Evolutionary conservation across 2,113 vertebrate species (phyloP).

Genomic region (Hyla sarda): DNA sequence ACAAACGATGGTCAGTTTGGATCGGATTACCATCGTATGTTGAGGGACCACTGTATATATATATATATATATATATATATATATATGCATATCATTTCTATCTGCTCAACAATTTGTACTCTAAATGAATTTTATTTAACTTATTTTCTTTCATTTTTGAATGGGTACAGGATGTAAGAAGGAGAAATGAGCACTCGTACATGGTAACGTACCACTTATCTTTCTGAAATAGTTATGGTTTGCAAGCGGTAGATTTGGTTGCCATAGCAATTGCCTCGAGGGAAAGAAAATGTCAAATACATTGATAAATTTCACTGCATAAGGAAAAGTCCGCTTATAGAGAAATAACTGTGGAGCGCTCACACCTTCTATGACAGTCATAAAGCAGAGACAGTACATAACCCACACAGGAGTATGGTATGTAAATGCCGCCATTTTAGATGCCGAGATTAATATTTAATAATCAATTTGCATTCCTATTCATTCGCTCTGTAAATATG

Average conservation of each 20-base stretch:
- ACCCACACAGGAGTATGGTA: background rate
- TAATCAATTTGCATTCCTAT: background rate
- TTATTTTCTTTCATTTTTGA: constrained; percentile 12
- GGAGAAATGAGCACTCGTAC: constrained; percentile 1
- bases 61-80: background rate
- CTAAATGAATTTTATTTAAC: background rate
- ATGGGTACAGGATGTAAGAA: constrained; percentile 12
- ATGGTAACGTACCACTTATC: constrained; percentile 35
- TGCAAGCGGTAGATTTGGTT: constrained; percentile 28
- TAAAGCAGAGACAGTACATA: background rate
- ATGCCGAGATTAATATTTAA: background rate
- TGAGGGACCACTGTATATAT: no score
- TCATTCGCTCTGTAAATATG: background rate
- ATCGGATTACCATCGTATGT: no score
- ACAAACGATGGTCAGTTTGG: no score
- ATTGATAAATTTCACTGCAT: constrained; percentile 44
- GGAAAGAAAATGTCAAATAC: constrained; percentile 43
- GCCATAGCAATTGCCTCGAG: constrained; percentile 37
- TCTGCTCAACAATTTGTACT: background rate
- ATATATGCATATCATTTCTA: background rate
- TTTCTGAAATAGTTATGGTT: constrained; percentile 34
- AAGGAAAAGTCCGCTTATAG: constrained; percentile 6
- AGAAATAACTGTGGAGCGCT: background rate
- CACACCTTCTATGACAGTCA: background rate
- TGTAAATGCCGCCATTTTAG: background rate